Evolutionary conservation across 2,113 vertebrate species (phyloP).

Genomic region (Lethenteron reissneri): DNA sequence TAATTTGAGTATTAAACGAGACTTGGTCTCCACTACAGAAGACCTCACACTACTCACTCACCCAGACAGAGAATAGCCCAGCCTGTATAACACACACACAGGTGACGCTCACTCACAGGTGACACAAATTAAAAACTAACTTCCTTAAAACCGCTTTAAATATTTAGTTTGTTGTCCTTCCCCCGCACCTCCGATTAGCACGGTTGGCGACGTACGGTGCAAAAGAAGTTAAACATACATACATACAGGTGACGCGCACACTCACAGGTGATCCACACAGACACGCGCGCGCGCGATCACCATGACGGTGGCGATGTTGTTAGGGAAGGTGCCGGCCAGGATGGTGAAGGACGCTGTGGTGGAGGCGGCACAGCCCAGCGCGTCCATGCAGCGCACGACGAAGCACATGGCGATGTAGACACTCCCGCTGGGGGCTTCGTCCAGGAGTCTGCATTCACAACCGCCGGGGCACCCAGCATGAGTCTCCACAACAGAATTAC

Average conservation of each 20-base stretch:
- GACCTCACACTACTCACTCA: no score
- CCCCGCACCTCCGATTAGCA: no score
- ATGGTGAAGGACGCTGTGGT: constrained; percentile 55
- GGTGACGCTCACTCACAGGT: no score
- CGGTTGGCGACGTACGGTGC: no score
- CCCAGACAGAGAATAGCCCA: no score
- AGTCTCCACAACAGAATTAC: not conserved
- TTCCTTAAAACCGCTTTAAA: not conserved
- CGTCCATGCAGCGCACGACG: constrained; percentile 50
- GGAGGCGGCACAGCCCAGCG: constrained; percentile 48
- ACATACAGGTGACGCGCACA: constrained; percentile 12
- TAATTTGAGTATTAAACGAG: no score
- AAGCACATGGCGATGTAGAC: constrained; percentile 55
- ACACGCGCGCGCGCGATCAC: constrained; percentile 27
- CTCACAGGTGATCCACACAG: constrained; percentile 13
- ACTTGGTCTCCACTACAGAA: no score
- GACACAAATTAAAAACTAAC: not conserved
- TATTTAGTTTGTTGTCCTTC: no score
- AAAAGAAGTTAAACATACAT: constrained; percentile 3
- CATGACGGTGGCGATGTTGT: constrained; percentile 67
- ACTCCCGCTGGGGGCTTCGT: constrained; percentile 31
- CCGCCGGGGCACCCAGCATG: no score
- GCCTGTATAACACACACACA: no score
- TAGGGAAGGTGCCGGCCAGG: constrained; percentile 53
- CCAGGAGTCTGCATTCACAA: constrained; percentile 33